These are phyloP conservation scores for Pandemis corylana DNA, from an alignment of 2,888 invertebrate genomes.

Conservation along the genomic window DNA sequence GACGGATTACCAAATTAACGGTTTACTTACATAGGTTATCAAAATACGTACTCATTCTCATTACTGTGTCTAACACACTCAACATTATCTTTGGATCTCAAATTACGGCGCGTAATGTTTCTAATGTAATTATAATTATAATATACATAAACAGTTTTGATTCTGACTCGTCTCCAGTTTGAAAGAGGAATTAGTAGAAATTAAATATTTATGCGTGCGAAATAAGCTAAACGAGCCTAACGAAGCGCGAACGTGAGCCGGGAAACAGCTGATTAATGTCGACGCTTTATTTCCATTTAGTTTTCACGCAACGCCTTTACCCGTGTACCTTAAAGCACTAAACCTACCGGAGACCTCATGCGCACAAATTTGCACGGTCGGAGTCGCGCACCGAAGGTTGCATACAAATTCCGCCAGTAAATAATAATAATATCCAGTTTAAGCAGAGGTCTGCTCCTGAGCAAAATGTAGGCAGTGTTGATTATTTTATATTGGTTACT, in stretches of 20 bases:
- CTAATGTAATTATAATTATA: not conserved
- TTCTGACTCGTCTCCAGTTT: not conserved
- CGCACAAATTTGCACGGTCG: too few species aligned
- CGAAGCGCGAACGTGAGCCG: constrained; percentile 54
- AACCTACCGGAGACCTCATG: not conserved
- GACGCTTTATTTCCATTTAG: constrained; percentile 70
- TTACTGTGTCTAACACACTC: too few species aligned
- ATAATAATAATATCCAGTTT: too few species aligned
- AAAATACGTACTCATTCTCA: too few species aligned
- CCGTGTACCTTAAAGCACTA: constrained; percentile 23
- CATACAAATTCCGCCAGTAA: too few species aligned
- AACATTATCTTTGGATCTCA: too few species aligned
- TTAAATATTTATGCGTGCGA: constrained; percentile 27
- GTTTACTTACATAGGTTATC: too few species aligned
- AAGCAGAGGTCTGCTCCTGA: too few species aligned
- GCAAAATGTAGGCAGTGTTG: too few species aligned
- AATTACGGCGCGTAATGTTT: not conserved
- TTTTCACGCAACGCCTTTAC: constrained; percentile 50
- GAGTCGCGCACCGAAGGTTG: too few species aligned
- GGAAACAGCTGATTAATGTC: constrained; percentile 67
- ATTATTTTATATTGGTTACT: too few species aligned
- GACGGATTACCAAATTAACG: too few species aligned
- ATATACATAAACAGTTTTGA: not conserved
- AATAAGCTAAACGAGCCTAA: constrained; percentile 24
- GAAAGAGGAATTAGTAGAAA: constrained; percentile 10